phyloP scores from a whole-genome alignment of 2,797 vertebrate species.

The Acanthis flammea region DNA sequence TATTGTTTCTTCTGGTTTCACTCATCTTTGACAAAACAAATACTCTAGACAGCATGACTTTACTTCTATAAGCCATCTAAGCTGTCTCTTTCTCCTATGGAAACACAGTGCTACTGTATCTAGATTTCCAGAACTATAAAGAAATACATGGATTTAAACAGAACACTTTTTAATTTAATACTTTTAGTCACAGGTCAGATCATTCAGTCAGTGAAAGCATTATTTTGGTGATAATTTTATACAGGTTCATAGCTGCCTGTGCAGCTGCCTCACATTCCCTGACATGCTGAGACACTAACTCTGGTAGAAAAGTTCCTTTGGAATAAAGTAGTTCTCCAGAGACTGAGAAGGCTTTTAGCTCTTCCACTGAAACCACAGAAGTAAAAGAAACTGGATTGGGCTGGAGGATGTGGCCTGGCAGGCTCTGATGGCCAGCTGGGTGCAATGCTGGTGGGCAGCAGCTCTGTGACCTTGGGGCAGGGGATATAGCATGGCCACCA shows the following conservation, averaged over 20 bases:
- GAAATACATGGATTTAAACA: not conserved
- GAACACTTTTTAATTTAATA: not conserved
- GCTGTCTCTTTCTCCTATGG: not conserved
- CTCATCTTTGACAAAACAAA: not conserved
- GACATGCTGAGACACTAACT: fast-evolving
- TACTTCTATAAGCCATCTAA: not conserved
- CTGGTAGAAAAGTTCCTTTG: not conserved
- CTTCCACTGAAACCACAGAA: not conserved
- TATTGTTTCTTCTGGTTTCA: not conserved
- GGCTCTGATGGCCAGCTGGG: not conserved
- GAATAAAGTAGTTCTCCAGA: not conserved
- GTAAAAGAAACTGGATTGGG: not conserved
- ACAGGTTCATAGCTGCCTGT: not conserved
- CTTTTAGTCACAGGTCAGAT: not conserved
- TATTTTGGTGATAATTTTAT: not conserved
- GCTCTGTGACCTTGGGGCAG: not conserved
- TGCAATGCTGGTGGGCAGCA: not conserved
- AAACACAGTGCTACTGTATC: not conserved
- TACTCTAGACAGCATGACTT: not conserved
- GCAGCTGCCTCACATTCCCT: not conserved
- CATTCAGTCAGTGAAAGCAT: not conserved
- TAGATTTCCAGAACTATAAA: not conserved
- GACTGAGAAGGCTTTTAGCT: not conserved
- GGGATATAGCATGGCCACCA: fast-evolving
- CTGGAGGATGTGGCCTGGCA: not conserved